Base-by-base conservation (phyloP, 2,888 invertebrate genomes). In the Eupithecia exiguata region DNA sequence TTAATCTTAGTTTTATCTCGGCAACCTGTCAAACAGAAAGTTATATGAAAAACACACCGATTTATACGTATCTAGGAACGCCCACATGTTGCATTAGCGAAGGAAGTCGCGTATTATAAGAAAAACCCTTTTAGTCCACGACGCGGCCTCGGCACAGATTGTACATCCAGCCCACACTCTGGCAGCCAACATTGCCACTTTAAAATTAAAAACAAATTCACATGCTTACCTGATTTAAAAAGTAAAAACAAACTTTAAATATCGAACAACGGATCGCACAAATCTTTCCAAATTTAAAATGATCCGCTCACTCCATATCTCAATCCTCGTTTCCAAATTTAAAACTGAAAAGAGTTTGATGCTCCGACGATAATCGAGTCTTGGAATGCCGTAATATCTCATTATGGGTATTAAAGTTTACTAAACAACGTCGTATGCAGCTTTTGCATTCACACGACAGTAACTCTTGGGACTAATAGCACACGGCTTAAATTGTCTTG, bases 341-440 rank as follows among this genome's bases (percentile, higher is more conserved):
- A 92, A 62, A 89, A 91, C 91, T 91, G 89, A 89, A 91, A 93
- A 92, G 89, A 91, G 91, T 92, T 91, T 89, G 91, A 90, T 89
- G 90, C 89, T 88, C 86, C 87, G 84, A 91, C 89, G 92, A 92
- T 92, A 91, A 91, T 92, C 91, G 88, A 83, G 88, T 86, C 87
- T 84, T 84, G 91, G 92, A 91, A 92, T 92, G 91, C 88, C 87
- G 89, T 91, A 90, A 92, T 91, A 91, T 89, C 91, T 92, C 92
- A 91, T 92, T 92, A 92, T 89, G 81, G 76, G 81, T 77, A 82
- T 81, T 81, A 81, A 79, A 77, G 76, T 77, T 77, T 74, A 78
- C 81, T 83, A 84, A 86, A 85, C 81, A 87, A 86, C 83, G 87
- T 84, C 86, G 84, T 87, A 89, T 87, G 85, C 77, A 78, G 74